Base-by-base conservation (phyloP, 2,888 invertebrate genomes). In the Agrilus mali region DNA sequence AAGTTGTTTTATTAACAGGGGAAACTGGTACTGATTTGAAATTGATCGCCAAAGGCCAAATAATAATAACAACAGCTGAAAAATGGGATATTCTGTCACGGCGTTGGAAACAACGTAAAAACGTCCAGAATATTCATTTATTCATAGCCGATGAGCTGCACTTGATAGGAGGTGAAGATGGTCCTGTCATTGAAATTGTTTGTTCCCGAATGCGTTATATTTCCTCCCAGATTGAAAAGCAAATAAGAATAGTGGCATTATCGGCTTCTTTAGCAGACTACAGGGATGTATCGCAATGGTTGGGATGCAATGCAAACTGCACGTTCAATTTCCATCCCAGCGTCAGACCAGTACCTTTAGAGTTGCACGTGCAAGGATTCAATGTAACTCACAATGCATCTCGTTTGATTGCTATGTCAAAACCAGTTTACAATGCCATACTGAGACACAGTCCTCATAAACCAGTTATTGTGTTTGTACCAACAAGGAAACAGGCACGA, bases 261-360 rank as follows among this genome's bases (percentile, higher is more conserved):
- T 90, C 93, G 3, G 84, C 94, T 0, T 94, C 97, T 0, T 70
- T 98, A 40, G 87, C 92, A 13, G 96, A 97, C 71, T 95, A 97
- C 0, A 80, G 88, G 51, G 96, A 97, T 67, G 82, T 95, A 4
- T 86, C 94, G 0, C 90, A 93, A 60, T 97, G 97, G 97, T 71
- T 97, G 36, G 96, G 96, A 15, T 95, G 95, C 59, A 86, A 85
- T 55, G 80, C 93, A 3, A 89, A 92, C 55, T 82, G 86, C 20
- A 89, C 93, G 2, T 99, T 97, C 70, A 99, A 98, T 72, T 99
- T 99, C 70, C 96, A 97, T 61, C 97, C 98, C 0, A 94, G 92
- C 60, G 96, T 97, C 3, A 73, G 98, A 2, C 98, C 97, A 0
- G 74, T 95, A 33, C 95, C 95, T 0, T 68, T 99, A 15, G 96